Base-by-base conservation (phyloP, 2,888 invertebrate genomes). In the Meliscaeva auricollis region DNA sequence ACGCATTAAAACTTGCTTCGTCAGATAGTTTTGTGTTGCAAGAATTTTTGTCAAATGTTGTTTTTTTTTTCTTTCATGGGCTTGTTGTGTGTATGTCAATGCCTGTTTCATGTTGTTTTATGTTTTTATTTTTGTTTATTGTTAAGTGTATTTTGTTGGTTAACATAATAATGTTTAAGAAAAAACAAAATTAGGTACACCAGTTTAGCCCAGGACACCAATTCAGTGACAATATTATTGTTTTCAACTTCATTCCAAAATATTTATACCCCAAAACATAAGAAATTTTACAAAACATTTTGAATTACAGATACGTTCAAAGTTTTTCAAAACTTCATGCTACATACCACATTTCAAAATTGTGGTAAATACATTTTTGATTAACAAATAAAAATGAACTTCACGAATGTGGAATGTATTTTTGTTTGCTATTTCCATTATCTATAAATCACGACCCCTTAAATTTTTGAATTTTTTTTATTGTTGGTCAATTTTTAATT, bases 61-160 rank as follows among this genome's bases (percentile, higher is more conserved):
- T 17, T 56, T 56, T 32, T 35, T 26, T 56, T 58, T 58, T 38
- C 8, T 9, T 38, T 17, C 0, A 7, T 22, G 17, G 50, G 46
- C 30, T 30, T 64, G 11, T 46, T 64, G 15, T 62, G 44, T 62
- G 17, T 26, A 32, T 17, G 62, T 80, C 46, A 62, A 44, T 44
- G 58, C 50, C 73, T 44, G 68, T 73, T 35, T 26, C 64, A 26
- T 26, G 48, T 54, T 72, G 32, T 35, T 32, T 50, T 50, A 58
- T 58, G 56, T 58, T 58, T 58, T 46, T 35, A 35, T n/a, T 54
- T 15, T 32, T 30, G 13, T 56, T 32, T n/a, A n/a, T 50, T 58
- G 32, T 15, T 66, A 56, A 79, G 74, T 60, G 60, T 80, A 73
- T 74, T 80, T 80, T 73, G 60, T 35, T 38, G 7, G 17, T 56